Evolutionary conservation across 2,888 invertebrate species (phyloP).

Genomic region (Trichopoda pennipes): DNA sequence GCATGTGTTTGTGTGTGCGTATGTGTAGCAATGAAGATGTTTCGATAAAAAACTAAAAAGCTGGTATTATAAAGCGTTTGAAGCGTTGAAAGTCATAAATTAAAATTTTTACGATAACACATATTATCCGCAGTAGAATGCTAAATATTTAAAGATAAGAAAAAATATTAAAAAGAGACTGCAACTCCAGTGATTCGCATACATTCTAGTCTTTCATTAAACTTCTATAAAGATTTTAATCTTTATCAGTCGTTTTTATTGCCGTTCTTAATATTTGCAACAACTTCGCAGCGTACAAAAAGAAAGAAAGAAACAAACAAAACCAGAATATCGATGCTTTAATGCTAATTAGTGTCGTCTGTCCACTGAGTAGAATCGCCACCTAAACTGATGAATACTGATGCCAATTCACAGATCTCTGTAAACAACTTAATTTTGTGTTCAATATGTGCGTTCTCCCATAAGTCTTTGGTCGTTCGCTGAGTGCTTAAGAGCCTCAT

Average conservation of each 20-base stretch:
- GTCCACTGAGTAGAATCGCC: slow-evolving; percentile 34
- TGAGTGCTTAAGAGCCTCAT: slow-evolving; percentile 39
- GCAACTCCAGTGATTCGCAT: slow-evolving; percentile 54
- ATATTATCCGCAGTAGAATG: slow-evolving; percentile 22
- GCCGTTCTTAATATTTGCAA: slow-evolving; percentile 37
- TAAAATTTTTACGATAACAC: slow-evolving; percentile 56
- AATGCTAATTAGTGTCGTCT: background rate
- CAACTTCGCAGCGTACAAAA: background rate
- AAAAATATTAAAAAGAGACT: slow-evolving; percentile 16
- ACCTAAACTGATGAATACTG: slow-evolving; percentile 57
- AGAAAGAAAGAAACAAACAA: background rate
- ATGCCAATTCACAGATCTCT: slow-evolving; percentile 59
- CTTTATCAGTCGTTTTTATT: slow-evolving; percentile 60
- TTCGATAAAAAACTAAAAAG: slow-evolving; percentile 38
- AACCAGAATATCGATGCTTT: background rate
- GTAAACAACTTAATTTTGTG: slow-evolving; percentile 65
- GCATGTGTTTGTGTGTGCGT: background rate
- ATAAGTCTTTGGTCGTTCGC: slow-evolving; percentile 1
- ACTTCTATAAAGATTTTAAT: slow-evolving; percentile 61
- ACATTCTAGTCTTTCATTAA: slow-evolving; percentile 43
- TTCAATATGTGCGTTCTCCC: slow-evolving; percentile 33
- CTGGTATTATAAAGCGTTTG: slow-evolving; percentile 63
- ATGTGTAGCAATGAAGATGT: slow-evolving; percentile 11
- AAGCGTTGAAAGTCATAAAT: slow-evolving; percentile 66
- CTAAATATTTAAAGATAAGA: slow-evolving; percentile 37